Evolutionary conservation across 1,140 invertebrate genomes (phyloP).

Genomic region (Theocolax elegans): DNA sequence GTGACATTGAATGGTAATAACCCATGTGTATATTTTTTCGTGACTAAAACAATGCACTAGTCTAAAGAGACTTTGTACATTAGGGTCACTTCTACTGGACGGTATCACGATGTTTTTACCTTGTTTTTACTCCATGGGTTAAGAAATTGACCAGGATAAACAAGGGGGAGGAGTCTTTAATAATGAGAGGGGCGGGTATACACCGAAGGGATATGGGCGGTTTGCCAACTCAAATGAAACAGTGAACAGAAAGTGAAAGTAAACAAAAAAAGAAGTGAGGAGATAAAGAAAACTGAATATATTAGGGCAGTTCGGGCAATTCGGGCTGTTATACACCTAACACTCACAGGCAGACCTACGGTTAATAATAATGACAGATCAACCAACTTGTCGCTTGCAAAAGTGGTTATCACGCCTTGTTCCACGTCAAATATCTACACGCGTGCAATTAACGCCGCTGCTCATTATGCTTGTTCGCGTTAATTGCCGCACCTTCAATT

Average conservation of each 20-base stretch:
- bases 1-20: not conserved
- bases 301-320: conserved; percentile 56
- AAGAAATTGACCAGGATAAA: not conserved
- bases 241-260: not conserved
- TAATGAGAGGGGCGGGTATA: conserved; percentile 47
- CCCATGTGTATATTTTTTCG: conserved; percentile 10
- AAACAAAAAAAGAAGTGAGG: not conserved
- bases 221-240: conserved; percentile 50
- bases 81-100: too few relatives aligned
- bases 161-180: not conserved
- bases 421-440: conserved; percentile 56
- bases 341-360: conserved; percentile 67
- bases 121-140: not conserved
- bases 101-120: conserved; percentile 14
- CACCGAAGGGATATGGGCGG: conserved; percentile 57
- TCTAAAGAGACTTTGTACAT: too few relatives aligned
- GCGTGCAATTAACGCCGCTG: conserved; percentile 40
- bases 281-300: not conserved
- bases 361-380: conserved; percentile 51
- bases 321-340: conserved; percentile 63
- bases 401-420: conserved; percentile 32
- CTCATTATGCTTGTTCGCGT: conserved; percentile 37
- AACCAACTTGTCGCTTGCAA: conserved; percentile 61
- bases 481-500: conserved; percentile 39
- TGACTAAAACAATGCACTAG: conserved; percentile 29